Evolutionary conservation across 2,113 vertebrate species (phyloP).

Genomic region (Nycticryphes semicollaris): DNA sequence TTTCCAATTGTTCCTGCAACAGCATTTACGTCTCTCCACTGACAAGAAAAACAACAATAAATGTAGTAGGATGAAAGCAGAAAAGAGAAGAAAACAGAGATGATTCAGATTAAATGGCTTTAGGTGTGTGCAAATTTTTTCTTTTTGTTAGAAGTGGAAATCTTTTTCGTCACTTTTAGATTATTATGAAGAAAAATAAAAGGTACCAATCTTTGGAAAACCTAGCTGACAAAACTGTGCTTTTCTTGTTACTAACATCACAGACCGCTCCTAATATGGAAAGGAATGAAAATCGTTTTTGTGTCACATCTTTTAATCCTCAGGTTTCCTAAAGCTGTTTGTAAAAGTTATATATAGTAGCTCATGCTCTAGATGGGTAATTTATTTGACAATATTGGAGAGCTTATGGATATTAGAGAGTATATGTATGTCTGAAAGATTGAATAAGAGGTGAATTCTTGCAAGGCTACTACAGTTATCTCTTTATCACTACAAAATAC

Average conservation of each 20-base stretch:
- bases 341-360: background rate
- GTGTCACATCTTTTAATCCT: background rate
- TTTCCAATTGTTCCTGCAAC: conserved; percentile 67
- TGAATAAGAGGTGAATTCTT: background rate
- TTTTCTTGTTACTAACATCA: background rate
- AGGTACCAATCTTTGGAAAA: background rate
- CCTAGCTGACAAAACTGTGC: background rate
- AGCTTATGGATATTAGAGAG: background rate
- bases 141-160: background rate
- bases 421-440: background rate
- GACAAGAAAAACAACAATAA: conserved; percentile 37
- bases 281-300: background rate
- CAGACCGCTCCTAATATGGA: background rate
- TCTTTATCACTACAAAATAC: background rate
- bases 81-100: conserved; percentile 40
- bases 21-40: conserved; percentile 25
- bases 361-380: background rate
- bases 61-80: conserved; percentile 10
- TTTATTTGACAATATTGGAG: background rate
- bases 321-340: background rate
- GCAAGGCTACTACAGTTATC: background rate
- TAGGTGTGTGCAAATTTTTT: background rate
- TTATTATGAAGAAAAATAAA: conserved; percentile 24
- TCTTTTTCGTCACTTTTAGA: background rate
- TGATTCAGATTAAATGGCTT: conserved; percentile 31